These are phyloP conservation scores for Orbicella faveolata DNA, from an alignment of 64 coral and sea anemone genomes.

Conservation along the genomic window DNA sequence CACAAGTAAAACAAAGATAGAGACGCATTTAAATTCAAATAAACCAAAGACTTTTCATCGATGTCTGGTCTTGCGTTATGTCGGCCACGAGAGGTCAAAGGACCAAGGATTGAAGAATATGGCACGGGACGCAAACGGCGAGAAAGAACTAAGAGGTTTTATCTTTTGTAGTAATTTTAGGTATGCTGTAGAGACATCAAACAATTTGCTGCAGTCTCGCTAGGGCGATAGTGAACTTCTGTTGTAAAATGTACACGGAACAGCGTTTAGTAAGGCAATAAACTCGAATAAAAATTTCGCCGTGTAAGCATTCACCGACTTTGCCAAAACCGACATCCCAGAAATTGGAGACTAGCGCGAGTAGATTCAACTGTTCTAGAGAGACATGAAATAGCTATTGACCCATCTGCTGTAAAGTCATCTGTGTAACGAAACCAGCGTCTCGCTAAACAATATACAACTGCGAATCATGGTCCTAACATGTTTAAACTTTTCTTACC, in stretches of 20 bases:
- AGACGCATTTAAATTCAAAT: background rate
- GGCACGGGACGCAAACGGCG: background rate
- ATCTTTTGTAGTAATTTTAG: constrained; percentile 1
- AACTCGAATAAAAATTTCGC: background rate
- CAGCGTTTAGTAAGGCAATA: background rate
- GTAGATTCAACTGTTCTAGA: background rate
- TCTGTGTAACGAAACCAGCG: background rate
- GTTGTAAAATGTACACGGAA: background rate
- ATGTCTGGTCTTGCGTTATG: constrained; percentile 20
- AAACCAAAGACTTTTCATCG: background rate
- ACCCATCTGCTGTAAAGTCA: background rate
- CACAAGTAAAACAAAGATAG: background rate
- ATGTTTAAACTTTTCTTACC: constrained; percentile 13
- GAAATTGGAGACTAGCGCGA: background rate
- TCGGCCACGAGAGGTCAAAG: constrained; percentile 17
- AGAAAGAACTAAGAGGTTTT: background rate
- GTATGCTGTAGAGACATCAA: background rate
- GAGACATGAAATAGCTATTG: background rate
- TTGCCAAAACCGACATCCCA: background rate
- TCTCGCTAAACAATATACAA: background rate
- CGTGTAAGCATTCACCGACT: background rate
- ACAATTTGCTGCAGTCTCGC: background rate
- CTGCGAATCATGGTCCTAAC: background rate
- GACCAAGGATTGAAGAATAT: constrained; percentile 23
- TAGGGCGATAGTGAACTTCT: background rate